Conservation (phyloP, 2,113 vertebrate genomes). For the Copsychus sechellarum region DNA sequence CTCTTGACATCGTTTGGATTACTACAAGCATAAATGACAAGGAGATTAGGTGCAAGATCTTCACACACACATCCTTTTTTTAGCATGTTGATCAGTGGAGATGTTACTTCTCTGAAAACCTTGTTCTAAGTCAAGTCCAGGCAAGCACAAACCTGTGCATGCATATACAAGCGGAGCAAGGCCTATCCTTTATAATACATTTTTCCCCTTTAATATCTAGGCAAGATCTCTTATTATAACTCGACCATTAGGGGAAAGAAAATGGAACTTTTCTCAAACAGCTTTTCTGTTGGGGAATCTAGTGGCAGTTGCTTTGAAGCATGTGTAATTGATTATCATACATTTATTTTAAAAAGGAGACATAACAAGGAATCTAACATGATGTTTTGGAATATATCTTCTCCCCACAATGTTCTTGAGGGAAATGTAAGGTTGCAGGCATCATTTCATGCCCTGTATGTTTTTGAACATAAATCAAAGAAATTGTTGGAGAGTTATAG, state of each 20-base stretch:
- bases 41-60: background rate
- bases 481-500: constrained; percentile 81
- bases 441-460: constrained; percentile 84
- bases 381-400: constrained; percentile 76
- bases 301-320: constrained; percentile 64
- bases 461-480: constrained; percentile 85
- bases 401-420: constrained; percentile 75
- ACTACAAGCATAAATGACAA: background rate
- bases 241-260: constrained; percentile 38
- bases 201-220: background rate
- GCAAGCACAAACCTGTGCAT: background rate
- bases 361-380: constrained; percentile 71
- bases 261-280: constrained; percentile 60
- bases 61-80: constrained; percentile 46
- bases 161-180: constrained; percentile 24
- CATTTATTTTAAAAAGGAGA: constrained; percentile 75
- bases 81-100: constrained; percentile 40
- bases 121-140: constrained; percentile 20
- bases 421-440: constrained; percentile 80
- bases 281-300: constrained; percentile 67
- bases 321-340: constrained; percentile 74
- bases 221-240: constrained; percentile 54
- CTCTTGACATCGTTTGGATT: constrained; percentile 31
- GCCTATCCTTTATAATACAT: background rate
- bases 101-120: constrained; percentile 57